Conservation (phyloP, 2,888 invertebrate species). For the Cremastinae sp. region DNA sequence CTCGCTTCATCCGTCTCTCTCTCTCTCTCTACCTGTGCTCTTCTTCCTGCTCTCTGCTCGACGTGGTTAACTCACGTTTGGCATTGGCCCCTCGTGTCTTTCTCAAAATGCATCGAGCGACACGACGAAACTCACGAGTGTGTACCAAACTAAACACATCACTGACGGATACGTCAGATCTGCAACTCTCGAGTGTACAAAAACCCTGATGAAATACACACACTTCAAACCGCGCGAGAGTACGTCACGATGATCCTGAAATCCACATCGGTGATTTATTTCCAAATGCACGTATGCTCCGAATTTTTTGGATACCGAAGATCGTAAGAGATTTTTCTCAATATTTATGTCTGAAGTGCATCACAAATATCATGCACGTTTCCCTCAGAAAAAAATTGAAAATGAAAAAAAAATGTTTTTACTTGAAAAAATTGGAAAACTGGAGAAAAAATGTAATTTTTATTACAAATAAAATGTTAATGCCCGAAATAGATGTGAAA, state of each 20-base stretch:
- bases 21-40: conserved; percentile 46
- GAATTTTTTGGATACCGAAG: conserved; percentile 6
- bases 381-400: background rate
- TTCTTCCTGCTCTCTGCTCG: conserved; percentile 33
- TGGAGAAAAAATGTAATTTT: no score
- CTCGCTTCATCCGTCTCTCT: conserved; percentile 54
- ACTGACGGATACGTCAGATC: conserved; percentile 45
- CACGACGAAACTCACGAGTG: background rate
- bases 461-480: no score
- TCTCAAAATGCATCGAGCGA: conserved; percentile 61
- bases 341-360: background rate
- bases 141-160: conserved; percentile 53
- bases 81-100: conserved; percentile 63
- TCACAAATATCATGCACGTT: background rate
- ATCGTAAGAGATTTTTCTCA: conserved; percentile 11
- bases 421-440: no score
- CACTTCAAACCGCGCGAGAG: conserved; percentile 9
- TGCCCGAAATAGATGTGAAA: no score
- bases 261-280: conserved; percentile 33
- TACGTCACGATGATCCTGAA: conserved; percentile 22
- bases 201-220: conserved; percentile 32
- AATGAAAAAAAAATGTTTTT: no score
- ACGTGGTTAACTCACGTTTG: conserved; percentile 64
- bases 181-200: conserved; percentile 38
- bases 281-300: conserved; percentile 6